These are phyloP conservation scores for Ceratina japonica DNA, from an alignment of 1,140 invertebrate genomes.

Conservation along the genomic window DNA sequence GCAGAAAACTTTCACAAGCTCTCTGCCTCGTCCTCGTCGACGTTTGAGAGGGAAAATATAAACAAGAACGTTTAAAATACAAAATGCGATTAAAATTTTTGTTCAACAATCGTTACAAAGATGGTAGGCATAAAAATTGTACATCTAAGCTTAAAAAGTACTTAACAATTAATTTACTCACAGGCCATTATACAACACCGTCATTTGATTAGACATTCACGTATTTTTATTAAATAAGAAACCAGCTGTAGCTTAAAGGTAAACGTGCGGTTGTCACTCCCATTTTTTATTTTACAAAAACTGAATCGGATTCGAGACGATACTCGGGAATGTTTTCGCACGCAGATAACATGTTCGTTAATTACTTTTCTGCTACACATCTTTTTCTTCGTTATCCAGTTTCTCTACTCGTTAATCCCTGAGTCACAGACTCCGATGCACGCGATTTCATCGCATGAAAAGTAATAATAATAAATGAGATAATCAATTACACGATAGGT, in stretches of 20 bases:
- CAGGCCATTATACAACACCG: slow-evolving; percentile 10
- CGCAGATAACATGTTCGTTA: background rate
- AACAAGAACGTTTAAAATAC: slow-evolving; percentile 8
- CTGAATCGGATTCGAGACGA: background rate
- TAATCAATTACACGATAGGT: slow-evolving; percentile 16
- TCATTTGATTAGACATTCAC: background rate
- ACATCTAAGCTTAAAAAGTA: slow-evolving; percentile 26
- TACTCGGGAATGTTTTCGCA: slow-evolving; percentile 24
- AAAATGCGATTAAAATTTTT: slow-evolving; percentile 41
- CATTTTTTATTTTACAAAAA: slow-evolving; percentile 25
- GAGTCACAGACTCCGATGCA: slow-evolving; percentile 2
- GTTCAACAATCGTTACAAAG: slow-evolving; percentile 37
- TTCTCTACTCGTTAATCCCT: background rate
- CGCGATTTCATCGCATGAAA: background rate
- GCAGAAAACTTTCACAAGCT: background rate
- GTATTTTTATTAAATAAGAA: slow-evolving; percentile 32
- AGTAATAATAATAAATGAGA: slow-evolving; percentile 26
- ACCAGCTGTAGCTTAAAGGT: background rate
- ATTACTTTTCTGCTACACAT: slow-evolving; percentile 9
- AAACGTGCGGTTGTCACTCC: background rate
- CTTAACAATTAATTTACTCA: slow-evolving; percentile 26
- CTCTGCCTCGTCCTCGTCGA: background rate
- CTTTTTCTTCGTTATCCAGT: background rate
- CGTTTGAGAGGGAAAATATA: background rate
- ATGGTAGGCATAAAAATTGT: slow-evolving; percentile 31